A percentile compares a stretch with the other conserved stretches of the same genome.
Evolutionary conservation across 2,113 vertebrate species (phyloP).

Genomic region (Tympanuchus pallidicinctus): DNA sequence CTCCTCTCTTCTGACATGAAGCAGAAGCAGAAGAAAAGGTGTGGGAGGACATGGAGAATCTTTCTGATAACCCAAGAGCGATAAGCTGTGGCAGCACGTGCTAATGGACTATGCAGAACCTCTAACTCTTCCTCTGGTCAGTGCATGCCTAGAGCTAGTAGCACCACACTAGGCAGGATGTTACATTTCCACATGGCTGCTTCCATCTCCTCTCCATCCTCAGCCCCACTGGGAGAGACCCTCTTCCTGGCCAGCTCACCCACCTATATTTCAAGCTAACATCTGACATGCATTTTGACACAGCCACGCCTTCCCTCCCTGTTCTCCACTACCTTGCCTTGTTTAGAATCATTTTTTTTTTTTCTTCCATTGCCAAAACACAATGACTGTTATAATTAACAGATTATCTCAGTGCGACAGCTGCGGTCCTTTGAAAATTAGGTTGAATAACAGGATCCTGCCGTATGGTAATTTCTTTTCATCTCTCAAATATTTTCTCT

Average conservation of each 20-base stretch:
- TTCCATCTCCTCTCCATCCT: not conserved
- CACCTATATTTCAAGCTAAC: constrained; percentile 31
- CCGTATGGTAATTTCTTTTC: constrained; percentile 82
- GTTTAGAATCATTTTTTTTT: constrained; percentile 64
- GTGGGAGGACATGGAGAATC: not conserved
- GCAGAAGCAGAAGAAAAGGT: not conserved
- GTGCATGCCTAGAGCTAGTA: not conserved
- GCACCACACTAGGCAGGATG: not conserved
- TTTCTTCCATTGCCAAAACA: constrained; percentile 80
- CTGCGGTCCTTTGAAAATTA: constrained; percentile 86
- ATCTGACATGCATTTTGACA: constrained; percentile 62
- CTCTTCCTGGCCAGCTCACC: constrained; percentile 5
- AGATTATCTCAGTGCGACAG: constrained; percentile 85
- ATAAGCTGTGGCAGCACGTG: not conserved
- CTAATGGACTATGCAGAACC: not conserved
- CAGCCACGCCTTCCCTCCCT: constrained; percentile 49
- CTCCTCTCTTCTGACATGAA: not conserved
- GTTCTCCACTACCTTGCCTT: constrained; percentile 64
- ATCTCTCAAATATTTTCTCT: constrained; percentile 74
- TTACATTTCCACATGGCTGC: not conserved
- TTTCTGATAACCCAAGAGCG: not conserved
- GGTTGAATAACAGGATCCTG: constrained; percentile 85
- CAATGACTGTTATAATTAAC: constrained; percentile 87
- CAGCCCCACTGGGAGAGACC: not conserved
- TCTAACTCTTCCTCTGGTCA: not conserved